Evolutionary conservation across 2,113 vertebrate genomes (phyloP).

Genomic region (Erythrolamprus reginae): DNA sequence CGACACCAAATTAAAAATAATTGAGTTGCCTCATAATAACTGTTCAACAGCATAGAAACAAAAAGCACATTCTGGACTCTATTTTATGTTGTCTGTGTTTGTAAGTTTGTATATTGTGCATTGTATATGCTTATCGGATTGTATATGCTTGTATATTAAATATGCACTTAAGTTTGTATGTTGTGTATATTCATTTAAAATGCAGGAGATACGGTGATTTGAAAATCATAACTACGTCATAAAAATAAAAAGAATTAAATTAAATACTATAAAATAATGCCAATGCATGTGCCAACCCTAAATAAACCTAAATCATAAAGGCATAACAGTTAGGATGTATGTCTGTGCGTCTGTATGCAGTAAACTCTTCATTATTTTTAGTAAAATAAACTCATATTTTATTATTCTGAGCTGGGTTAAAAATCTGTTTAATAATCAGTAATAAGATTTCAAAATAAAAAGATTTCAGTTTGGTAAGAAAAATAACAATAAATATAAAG

Average conservation of each 20-base stretch:
- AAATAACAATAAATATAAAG: conserved; percentile 31
- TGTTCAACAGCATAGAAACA: neutral
- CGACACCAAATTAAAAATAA: neutral
- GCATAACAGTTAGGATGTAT: neutral
- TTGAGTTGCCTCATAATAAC: neutral
- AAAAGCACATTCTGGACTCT: neutral
- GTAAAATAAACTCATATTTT: neutral
- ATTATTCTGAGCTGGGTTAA: neutral
- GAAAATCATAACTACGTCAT: neutral
- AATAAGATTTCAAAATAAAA: neutral
- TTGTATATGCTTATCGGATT: neutral
- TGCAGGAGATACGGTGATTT: neutral
- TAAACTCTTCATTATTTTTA: neutral
- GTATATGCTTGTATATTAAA: neutral
- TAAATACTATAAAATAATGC: neutral
- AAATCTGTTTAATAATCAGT: conserved; percentile 19
- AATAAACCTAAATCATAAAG: neutral
- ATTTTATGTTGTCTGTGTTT: neutral
- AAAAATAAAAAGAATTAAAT: neutral
- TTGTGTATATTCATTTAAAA: neutral
- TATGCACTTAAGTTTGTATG: neutral
- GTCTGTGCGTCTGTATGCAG: neutral
- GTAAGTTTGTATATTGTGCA: neutral
- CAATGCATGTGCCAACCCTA: neutral
- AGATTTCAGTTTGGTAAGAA: conserved; percentile 18